Evolutionary conservation across 2,888 invertebrate species (phyloP).

Genomic region (Linnaemya vulpina): DNA sequence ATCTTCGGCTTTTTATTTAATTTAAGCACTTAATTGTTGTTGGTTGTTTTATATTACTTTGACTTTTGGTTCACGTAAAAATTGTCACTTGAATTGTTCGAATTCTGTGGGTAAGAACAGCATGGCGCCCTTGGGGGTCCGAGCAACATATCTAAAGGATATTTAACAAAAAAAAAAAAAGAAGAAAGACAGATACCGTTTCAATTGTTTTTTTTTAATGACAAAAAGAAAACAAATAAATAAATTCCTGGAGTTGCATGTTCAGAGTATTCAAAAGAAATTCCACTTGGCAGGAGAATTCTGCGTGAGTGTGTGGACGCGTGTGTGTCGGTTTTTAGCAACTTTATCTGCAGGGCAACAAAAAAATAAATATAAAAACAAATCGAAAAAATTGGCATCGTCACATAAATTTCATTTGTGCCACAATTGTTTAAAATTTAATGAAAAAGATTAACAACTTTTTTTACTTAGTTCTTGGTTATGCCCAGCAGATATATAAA

Average conservation of each 20-base stretch:
- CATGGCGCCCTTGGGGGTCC: conserved; percentile 72
- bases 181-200: conserved; percentile 57
- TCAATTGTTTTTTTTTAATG: conserved; percentile 37
- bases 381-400: conserved; percentile 65
- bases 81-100: conserved; percentile 71
- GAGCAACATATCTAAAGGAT: conserved; percentile 28
- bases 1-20: conserved; percentile 52
- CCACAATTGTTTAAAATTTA: conserved; percentile 69
- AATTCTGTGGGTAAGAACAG: conserved; percentile 67
- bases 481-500: conserved; percentile 11
- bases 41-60: conserved; percentile 49
- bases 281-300: conserved; percentile 65
- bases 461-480: conserved; percentile 54
- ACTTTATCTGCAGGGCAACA: conserved; percentile 51
- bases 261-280: conserved; percentile 66
- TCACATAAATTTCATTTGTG: conserved; percentile 70
- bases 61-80: conserved; percentile 69
- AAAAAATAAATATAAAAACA: conserved; percentile 21
- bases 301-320: neutral
- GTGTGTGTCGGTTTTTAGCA: conserved; percentile 48
- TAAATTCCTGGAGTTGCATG: conserved; percentile 64
- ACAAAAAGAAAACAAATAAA: conserved; percentile 45
- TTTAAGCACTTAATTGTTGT: conserved; percentile 60
- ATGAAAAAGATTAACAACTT: conserved; percentile 65
- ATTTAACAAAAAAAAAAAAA: conserved; percentile 2